Evolutionary conservation across 1,140 invertebrate species (phyloP), one percentile per base, ranked within the genome.

Genomic region (Pseudachorutes palmiensis): DNA sequence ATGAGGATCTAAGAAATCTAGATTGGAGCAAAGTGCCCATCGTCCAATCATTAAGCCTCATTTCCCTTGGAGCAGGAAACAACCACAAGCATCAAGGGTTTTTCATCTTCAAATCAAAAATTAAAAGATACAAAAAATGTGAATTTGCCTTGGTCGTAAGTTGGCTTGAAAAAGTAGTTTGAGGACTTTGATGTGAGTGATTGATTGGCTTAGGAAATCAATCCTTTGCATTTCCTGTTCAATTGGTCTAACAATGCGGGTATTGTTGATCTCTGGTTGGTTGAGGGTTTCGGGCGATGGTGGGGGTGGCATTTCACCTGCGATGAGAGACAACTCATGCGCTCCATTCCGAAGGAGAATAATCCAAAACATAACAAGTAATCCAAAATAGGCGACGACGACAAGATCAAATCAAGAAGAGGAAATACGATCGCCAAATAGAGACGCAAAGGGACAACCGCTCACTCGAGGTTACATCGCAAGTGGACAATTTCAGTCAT

Each of bases 301-400:
- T 55, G 51, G 51, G 51, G 51, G 51, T 55, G 51, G 51, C 12
- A 55, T 55, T 55, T 55, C 51, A 55, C 51, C 51, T 55, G 51
- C 51, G 51, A 26, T 12, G 24, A 19, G 24, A 19, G 12, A 5
- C 14, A 55, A 55, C 9, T 14, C 51, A 55, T 55, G 51, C 51
- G 51, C 51, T 26, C 14, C 51, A 9, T 45, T 45, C n/a, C n/a
- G n/a, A n/a, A n/a, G 36, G 36, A 55, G 51, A 55, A 55, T 55
- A 24, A 55, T 55, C 9, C 51, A 55, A 55, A 55, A 55, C 51
- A 55, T 55, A 55, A 55, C 51, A 55, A 55, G 51, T 55, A 55
- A 55, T 55, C 51, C 51, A 22, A 16, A 55, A 9, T 5, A 9
- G 19, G 19, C 24, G 51, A 5, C 9, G 12, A 55, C 3, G 24